phyloP scores from a whole-genome alignment of 2,888 invertebrate species.

The Bugula neritina region DNA sequence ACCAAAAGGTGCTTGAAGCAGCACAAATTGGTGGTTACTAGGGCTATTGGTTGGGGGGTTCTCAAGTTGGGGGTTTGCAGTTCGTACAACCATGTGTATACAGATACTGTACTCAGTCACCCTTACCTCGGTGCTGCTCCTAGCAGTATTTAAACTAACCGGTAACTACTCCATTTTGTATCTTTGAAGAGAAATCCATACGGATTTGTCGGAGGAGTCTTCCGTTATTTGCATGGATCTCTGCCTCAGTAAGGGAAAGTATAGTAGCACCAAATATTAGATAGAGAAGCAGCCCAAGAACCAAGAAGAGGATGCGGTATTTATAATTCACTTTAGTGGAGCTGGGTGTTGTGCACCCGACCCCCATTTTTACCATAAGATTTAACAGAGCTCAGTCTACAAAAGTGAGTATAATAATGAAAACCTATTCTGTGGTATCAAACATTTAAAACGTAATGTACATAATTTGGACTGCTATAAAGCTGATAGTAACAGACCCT shows the following conservation, averaged over 20 bases:
- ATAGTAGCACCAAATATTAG: constrained; percentile 64
- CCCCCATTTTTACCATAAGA: not conserved
- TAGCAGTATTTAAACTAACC: no score
- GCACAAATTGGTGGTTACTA: no score
- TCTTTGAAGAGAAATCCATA: constrained; percentile 58
- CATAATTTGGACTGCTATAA: no score
- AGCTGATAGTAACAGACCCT: no score
- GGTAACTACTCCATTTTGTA: constrained; percentile 59
- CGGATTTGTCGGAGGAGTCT: constrained; percentile 55
- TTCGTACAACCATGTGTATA: no score
- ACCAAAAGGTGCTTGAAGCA: no score
- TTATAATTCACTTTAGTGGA: not conserved
- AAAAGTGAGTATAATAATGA: not conserved
- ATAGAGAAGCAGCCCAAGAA: constrained; percentile 56
- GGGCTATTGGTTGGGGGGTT: no score
- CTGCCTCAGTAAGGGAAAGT: constrained; percentile 65
- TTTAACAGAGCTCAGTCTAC: not conserved
- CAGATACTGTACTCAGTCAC: no score
- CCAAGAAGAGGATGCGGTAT: not conserved
- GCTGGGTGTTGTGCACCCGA: not conserved
- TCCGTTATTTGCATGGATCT: constrained; percentile 58
- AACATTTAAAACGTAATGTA: no score
- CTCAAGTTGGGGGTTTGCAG: no score
- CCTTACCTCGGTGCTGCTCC: no score
- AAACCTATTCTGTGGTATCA: no score